Percentiles rank a stretch among this genome's conserved stretches.
Evolutionary conservation across 2,888 invertebrate genomes (phyloP).

Genomic region (Cremastinae sp.): DNA sequence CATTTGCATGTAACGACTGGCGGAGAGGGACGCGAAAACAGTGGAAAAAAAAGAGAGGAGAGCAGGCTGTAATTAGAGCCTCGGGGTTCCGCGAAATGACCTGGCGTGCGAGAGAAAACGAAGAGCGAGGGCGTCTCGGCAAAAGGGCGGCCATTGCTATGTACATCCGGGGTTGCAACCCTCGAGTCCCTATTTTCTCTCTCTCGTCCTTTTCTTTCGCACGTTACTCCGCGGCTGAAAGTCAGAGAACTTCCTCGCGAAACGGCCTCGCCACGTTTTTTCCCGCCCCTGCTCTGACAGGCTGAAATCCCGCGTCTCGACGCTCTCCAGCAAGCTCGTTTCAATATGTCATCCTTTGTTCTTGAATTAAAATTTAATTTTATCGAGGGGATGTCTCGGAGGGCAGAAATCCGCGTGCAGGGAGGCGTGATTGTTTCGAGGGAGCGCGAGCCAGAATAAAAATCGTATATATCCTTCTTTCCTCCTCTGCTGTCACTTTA

Average conservation of each 20-base stretch:
- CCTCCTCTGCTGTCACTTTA: conserved; percentile 14
- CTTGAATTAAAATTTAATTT: conserved; percentile 80
- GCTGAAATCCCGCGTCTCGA: conserved; percentile 53
- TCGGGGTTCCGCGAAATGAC: conserved; percentile 73
- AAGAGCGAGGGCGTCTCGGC: conserved; percentile 60
- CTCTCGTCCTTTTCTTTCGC: conserved; percentile 26
- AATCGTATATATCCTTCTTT: conserved; percentile 38
- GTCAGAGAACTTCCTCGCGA: conserved; percentile 43
- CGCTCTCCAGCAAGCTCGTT: conserved; percentile 72
- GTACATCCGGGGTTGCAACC: conserved; percentile 60
- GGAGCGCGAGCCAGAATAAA: conserved; percentile 29
- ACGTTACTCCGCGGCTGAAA: conserved; percentile 26
- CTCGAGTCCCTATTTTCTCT: conserved; percentile 45
- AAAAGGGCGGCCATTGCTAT: conserved; percentile 59
- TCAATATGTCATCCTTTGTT: conserved; percentile 79
- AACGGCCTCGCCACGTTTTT: conserved; percentile 49
- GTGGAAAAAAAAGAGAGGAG: conserved; percentile 58
- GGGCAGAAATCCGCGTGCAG: conserved; percentile 23
- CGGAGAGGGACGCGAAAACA: conserved; percentile 63
- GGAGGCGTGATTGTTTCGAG: conserved; percentile 73
- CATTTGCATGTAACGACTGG: conserved; percentile 67
- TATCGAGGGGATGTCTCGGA: conserved; percentile 45
- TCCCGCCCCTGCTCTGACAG: conserved; percentile 25
- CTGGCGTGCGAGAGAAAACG: conserved; percentile 65
- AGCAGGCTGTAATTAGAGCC: conserved; percentile 78